Evolutionary conservation across 2,113 vertebrate species (phyloP), one percentile per base, ranked within the genome.

Genomic region (Osmerus eperlanus): DNA sequence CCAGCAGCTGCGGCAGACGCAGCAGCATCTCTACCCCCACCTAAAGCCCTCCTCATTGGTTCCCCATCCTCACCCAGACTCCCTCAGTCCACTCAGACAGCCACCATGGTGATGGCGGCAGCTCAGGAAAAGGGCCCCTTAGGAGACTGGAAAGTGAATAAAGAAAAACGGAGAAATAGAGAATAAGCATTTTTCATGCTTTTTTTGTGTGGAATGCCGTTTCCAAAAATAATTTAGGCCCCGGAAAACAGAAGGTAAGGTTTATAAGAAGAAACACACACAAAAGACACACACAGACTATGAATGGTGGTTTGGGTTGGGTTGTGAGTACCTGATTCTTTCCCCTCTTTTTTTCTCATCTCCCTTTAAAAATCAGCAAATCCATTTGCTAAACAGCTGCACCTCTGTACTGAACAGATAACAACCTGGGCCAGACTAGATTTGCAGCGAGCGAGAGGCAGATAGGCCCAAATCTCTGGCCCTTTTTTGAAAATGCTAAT

Each of bases 341-440:
- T 93, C 92, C 92, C 93, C 80, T 93, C 72, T 93, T 94, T 95
- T 94, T 94, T 82, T 41, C 94, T 94, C 96, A 97, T 98, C 96
- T 95, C 93, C 93, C 94, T 95, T 95, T 95, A 96, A 97, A 98
- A 97, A 97, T 95, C 95, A 93, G 94, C 95, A 98, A 99, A 98
- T 98, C 96, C 97, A 97, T 97, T 97, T 94, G 95, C 96, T 96
- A 96, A 98, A 96, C 97, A 99, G 96, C 97, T 98, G 97, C 95
- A 98, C 96, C 97, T 98, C 97, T 99, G 97, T 96, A 95, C 93
- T 93, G 93, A 93, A 96, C 89, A 97, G 97, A 99, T 99, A 98
- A 99, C 97, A 97, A 95, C 94, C 95, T 96, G 96, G 94, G 93
- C 95, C 95, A 97, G 95, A 90, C 95, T 93, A 94, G 95, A 95